Evolutionary conservation across 2,797 vertebrate species (phyloP), one percentile per base, ranked within the genome.

Genomic region (Danio albolineatus): DNA sequence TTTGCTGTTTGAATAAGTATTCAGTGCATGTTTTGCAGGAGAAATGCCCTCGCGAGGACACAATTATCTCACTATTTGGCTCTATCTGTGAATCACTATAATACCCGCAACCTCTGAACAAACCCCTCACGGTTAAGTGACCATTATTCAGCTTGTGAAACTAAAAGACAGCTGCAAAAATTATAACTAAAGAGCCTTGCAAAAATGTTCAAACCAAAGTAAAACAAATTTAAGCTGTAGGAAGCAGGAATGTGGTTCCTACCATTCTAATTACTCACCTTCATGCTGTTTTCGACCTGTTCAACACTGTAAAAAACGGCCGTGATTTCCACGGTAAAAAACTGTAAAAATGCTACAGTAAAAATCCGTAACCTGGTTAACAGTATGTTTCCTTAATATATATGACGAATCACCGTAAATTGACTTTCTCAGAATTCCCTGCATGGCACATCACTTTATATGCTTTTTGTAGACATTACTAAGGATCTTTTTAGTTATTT

Each of bases 11-110:
- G 2, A 54, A 39, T 19, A 41, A 54, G 67, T 19, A 19, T 41
- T 70, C 36, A 53, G 38, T 21, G 53, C 53, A 57, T 72, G 38
- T 57, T 43, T 44, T 56, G n/a, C 8, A 10, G 17, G 41, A 57
- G 8, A 5, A 21, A 53, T 41, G 67, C n/a, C 36, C 36, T 54
- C n/a, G 0, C 0, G 0, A 41, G 67, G 59, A 49, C 59, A 51
- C 59, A 65, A 17, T 76, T 76, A 76, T 54, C 61, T 53, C 36
- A 62, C 10, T n/a, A 59, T 51, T 74, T 60, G 44, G 21, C 57
- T 73, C 12, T 51, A 51, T 7, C 28, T 62, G 57, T 49, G 46
- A 61, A 61, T 64, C n/a, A 51, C 64, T 43, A 16, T 28, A 53
- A 21, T 41, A 41, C n/a, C 60, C 21, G 6, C 17, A 49, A 64